phyloP scores from a whole-genome alignment of 2,888 invertebrate species.

The Geotrupes spiniger region DNA sequence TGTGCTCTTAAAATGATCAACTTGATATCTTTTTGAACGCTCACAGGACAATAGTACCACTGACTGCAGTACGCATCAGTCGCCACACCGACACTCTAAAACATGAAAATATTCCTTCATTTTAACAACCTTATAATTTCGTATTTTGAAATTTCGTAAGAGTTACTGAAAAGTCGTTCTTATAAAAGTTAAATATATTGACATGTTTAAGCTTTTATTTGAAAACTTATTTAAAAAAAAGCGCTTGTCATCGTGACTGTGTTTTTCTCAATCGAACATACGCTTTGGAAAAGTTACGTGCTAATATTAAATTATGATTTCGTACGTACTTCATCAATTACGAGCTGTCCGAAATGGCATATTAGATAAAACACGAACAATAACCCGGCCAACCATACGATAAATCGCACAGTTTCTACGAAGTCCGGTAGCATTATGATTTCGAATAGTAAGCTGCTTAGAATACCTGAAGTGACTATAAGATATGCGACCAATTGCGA shows the following conservation, averaged over 20 bases:
- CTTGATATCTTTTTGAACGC: conserved; percentile 10
- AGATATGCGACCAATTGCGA: conserved; percentile 31
- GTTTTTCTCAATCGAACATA: too few relatives aligned
- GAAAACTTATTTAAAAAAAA: too few relatives aligned
- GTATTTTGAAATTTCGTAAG: too few relatives aligned
- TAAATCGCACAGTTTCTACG: conserved; percentile 29
- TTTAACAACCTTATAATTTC: too few relatives aligned
- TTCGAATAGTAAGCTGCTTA: conserved; percentile 32
- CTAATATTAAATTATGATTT: neutral
- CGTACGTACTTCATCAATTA: conserved; percentile 32
- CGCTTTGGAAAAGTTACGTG: too few relatives aligned
- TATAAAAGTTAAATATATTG: too few relatives aligned
- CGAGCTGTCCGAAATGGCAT: conserved; percentile 32
- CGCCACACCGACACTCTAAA: conserved; percentile 8
- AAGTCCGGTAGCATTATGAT: conserved; percentile 28
- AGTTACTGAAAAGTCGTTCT: too few relatives aligned
- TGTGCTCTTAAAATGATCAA: conserved; percentile 25
- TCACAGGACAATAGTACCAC: conserved; percentile 4
- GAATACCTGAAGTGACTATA: conserved; percentile 31
- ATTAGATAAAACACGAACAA: conserved; percentile 29
- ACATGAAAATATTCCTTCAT: neutral
- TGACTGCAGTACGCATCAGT: neutral
- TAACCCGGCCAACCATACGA: conserved; percentile 33
- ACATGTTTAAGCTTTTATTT: too few relatives aligned
- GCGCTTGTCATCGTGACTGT: too few relatives aligned